Conservation (phyloP, 1,140 invertebrate species). For the Triops longicaudatus region DNA sequence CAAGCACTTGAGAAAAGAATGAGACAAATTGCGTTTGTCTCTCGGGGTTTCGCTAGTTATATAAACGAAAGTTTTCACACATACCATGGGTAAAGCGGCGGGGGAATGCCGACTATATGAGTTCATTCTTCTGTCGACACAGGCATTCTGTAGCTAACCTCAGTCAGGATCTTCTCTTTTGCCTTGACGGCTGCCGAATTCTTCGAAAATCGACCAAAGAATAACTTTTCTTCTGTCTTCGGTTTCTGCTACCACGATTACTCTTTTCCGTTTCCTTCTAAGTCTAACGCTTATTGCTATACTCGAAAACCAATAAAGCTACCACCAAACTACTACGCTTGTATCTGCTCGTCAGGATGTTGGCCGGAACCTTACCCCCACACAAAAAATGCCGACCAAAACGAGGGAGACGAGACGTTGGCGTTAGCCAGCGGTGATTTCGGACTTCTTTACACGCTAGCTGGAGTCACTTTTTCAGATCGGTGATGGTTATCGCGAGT, state of each 20-base stretch:
- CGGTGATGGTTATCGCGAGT: neutral
- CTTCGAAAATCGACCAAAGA: neutral
- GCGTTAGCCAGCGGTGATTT: neutral
- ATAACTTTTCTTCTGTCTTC: neutral
- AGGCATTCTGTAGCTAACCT: neutral
- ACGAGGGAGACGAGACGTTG: neutral
- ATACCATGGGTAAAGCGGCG: neutral
- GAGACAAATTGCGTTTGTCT: neutral
- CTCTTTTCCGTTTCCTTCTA: neutral
- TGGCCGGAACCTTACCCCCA: neutral
- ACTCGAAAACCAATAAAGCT: slow-evolving; percentile 1
- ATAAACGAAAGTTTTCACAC: neutral
- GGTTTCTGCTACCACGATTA: neutral
- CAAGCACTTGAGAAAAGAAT: neutral
- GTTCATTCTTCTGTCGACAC: neutral
- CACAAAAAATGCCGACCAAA: neutral
- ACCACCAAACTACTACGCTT: slow-evolving; percentile 11
- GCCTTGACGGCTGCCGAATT: neutral
- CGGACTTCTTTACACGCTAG: neutral
- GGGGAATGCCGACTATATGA: neutral
- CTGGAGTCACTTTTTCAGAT: neutral
- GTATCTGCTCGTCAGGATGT: neutral
- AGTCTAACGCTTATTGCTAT: neutral
- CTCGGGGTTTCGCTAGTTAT: neutral
- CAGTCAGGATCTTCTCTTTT: neutral